Conservation (phyloP, 1,140 invertebrate species). For the Drosophila eugracilis region DNA sequence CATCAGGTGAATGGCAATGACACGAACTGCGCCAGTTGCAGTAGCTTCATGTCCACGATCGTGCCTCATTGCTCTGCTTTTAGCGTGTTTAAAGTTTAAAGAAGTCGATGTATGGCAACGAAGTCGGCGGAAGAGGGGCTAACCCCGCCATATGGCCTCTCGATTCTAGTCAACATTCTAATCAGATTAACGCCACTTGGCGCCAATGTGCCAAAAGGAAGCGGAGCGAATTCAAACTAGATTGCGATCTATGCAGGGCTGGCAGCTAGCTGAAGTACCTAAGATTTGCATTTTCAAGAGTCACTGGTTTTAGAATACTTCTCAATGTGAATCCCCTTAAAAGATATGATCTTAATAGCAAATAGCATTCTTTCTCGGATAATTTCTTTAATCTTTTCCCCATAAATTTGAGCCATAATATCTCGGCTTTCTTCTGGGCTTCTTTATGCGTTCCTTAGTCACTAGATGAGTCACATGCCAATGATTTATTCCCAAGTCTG, state of each 20-base stretch:
- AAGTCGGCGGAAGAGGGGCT: neutral
- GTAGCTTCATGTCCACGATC: conserved; percentile 43
- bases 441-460: neutral
- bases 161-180: conserved; percentile 57
- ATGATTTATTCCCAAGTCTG: conserved; percentile 22
- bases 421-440: neutral
- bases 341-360: neutral
- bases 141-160: conserved; percentile 23
- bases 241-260: conserved; percentile 20
- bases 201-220: conserved; percentile 62
- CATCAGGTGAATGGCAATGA: conserved; percentile 78
- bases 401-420: conserved; percentile 4
- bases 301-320: neutral
- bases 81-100: conserved; percentile 55
- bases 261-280: neutral
- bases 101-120: conserved; percentile 31
- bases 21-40: conserved; percentile 59
- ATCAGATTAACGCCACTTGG: conserved; percentile 79
- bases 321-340: too few relatives aligned
- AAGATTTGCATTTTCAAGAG: neutral
- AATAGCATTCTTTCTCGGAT: neutral
- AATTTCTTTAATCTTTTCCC: conserved; percentile 13
- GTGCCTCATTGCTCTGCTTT: conserved; percentile 48
- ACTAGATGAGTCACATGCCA: conserved; percentile 22
- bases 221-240: conserved; percentile 27